Conservation (phyloP, 1,140 invertebrate species). For the Platorchestia sp. region DNA sequence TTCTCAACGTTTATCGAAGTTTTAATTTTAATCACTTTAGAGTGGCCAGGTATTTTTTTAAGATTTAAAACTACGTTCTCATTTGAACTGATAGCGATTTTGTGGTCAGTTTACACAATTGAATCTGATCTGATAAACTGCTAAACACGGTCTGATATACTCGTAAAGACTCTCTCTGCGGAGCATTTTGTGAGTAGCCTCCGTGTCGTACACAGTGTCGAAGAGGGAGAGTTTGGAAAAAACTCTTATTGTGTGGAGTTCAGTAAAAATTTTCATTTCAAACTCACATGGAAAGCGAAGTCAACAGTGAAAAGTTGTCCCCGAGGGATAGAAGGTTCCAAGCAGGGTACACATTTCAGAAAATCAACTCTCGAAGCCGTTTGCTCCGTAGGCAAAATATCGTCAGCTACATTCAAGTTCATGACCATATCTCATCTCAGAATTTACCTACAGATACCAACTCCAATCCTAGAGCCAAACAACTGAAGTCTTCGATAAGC, state of each 20-base stretch:
- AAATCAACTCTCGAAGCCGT: background rate
- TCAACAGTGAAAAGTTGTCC: background rate
- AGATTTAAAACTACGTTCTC: background rate
- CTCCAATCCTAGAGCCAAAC: background rate
- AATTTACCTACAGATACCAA: background rate
- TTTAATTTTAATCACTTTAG: background rate
- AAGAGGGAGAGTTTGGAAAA: background rate
- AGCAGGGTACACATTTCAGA: background rate
- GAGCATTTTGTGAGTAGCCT: background rate
- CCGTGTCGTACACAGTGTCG: background rate
- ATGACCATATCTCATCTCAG: background rate
- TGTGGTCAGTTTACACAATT: background rate
- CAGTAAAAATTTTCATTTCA: background rate
- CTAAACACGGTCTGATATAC: background rate
- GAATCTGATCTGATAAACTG: background rate
- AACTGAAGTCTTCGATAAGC: background rate
- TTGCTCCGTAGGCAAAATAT: background rate
- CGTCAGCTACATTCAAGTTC: background rate
- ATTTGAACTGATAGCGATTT: background rate
- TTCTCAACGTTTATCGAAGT: background rate
- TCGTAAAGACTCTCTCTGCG: background rate
- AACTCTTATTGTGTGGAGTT: background rate
- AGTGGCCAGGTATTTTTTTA: background rate
- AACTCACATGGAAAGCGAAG: background rate
- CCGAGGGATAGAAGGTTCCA: background rate